A percentile compares a stretch with the other conserved stretches of the same genome.
Evolutionary conservation across 2,888 invertebrate species (phyloP).

Genomic region (Leptothorax acervorum): DNA sequence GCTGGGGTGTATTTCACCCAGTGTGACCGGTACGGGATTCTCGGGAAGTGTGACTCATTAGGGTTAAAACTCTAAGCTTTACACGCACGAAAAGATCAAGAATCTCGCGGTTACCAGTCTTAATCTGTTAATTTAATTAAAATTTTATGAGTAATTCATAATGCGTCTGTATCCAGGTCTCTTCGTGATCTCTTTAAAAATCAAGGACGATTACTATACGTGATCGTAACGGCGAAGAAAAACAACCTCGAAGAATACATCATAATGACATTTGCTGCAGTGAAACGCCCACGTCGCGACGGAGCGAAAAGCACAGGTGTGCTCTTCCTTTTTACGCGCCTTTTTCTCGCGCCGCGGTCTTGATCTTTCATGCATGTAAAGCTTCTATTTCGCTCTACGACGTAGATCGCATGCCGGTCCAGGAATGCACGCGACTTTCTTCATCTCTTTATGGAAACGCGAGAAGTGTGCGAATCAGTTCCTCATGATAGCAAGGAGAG

Average conservation of each 20-base stretch:
- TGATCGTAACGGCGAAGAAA: not conserved
- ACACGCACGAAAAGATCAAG: not conserved
- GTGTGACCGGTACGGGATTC: no score
- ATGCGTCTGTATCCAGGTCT: not conserved
- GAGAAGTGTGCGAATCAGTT: conserved; percentile 81
- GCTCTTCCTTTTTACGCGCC: conserved; percentile 70
- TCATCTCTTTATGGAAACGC: conserved; percentile 83
- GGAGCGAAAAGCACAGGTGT: conserved; percentile 72
- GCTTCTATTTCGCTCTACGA: conserved; percentile 55
- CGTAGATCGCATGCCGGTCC: conserved; percentile 64
- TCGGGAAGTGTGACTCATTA: no score
- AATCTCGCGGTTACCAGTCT: not conserved
- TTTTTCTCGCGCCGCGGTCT: no score
- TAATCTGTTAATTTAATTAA: not conserved
- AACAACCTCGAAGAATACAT: conserved; percentile 60
- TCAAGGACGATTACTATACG: not conserved
- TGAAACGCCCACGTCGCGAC: conserved; percentile 65
- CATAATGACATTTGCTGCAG: conserved; percentile 74
- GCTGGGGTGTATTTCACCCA: no score
- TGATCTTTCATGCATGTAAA: not conserved
- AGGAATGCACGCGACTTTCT: conserved; percentile 80
- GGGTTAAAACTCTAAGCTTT: not conserved
- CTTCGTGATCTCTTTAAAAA: not conserved
- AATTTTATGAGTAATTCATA: not conserved
- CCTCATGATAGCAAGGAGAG: conserved; percentile 62